Conservation (phyloP, 2,113 vertebrate genomes). For the Rostratula benghalensis region DNA sequence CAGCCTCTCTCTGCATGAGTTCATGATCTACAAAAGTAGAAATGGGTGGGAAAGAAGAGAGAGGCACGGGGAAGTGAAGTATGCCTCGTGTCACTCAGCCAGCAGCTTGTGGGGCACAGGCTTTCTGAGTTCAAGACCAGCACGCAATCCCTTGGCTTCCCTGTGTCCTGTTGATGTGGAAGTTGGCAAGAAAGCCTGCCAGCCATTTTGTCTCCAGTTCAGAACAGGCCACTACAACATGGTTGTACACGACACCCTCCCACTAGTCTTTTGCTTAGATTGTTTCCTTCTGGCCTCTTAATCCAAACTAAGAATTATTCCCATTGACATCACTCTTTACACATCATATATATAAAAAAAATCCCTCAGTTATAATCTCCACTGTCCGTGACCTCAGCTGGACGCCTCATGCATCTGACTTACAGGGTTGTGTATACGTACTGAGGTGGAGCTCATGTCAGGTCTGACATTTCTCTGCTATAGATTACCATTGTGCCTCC, state of each 20-base stretch:
- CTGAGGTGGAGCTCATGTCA: background rate
- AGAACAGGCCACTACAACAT: background rate
- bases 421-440: background rate
- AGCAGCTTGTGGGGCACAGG: background rate
- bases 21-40: background rate
- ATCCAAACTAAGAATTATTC: background rate
- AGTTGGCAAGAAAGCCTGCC: background rate
- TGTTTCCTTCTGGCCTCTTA: background rate
- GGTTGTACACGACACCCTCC: rapidly evolving
- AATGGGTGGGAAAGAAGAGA: background rate
- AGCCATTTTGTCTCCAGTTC: background rate
- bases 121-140: rapidly evolving
- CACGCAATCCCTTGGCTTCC: background rate
- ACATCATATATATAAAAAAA: background rate
- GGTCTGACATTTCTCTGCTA: background rate
- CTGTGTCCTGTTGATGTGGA: background rate
- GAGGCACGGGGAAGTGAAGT: background rate
- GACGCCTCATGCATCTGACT: background rate
- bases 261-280: background rate
- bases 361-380: rapidly evolving
- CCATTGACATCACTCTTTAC: background rate
- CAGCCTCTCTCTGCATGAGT: background rate
- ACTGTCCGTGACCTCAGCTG: background rate
- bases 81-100: rapidly evolving
- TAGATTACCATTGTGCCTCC: background rate